Percentiles rank a stretch among this genome's conserved stretches.
These are phyloP conservation scores for Microplitis manilae DNA, from an alignment of 2,888 invertebrate species.

Conservation along the genomic window DNA sequence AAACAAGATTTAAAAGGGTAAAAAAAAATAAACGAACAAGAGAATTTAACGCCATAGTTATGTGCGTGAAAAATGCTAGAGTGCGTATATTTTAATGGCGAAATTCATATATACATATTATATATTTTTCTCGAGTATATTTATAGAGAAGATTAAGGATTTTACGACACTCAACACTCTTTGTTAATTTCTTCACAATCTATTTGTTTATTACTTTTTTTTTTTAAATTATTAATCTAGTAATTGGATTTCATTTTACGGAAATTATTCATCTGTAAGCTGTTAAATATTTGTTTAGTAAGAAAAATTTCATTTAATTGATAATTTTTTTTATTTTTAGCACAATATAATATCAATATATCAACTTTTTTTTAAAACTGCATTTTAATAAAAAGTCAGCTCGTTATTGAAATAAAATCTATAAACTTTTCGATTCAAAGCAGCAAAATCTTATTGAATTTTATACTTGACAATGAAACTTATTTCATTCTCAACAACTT, in stretches of 20 bases:
- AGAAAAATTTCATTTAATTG: background rate
- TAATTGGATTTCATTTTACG: background rate
- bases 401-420: slow-evolving; percentile 52
- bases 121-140: background rate
- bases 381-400: background rate
- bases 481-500: too few relatives aligned
- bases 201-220: background rate
- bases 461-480: too few relatives aligned
- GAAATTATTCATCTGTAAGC: background rate
- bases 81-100: slow-evolving; percentile 29
- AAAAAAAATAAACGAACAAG: background rate
- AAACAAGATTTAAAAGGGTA: slow-evolving; percentile 17
- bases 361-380: too few relatives aligned
- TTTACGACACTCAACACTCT: slow-evolving; percentile 10
- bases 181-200: background rate
- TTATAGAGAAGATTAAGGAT: slow-evolving; percentile 23
- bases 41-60: slow-evolving; percentile 21
- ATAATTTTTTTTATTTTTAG: background rate
- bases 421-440: slow-evolving; percentile 22
- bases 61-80: slow-evolving; percentile 45
- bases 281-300: background rate
- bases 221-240: background rate
- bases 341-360: too few relatives aligned
- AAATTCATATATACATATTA: slow-evolving; percentile 17
- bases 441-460: too few relatives aligned